A percentile compares a stretch with the other conserved stretches of the same genome.
phyloP scores from a whole-genome alignment of 2,113 vertebrate genomes.

The Trematomus loennbergii region DNA sequence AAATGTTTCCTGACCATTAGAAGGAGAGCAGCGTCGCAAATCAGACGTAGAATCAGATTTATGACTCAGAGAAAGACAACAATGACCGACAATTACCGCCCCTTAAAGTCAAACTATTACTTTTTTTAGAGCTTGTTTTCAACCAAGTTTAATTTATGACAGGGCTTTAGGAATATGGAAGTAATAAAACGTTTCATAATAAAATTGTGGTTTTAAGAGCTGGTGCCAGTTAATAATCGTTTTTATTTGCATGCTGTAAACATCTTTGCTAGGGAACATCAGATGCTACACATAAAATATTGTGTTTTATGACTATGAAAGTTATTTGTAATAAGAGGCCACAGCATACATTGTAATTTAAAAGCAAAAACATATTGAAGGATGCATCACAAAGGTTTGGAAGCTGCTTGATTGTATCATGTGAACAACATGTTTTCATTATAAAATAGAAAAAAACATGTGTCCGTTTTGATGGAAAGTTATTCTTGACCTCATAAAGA shows the following conservation, averaged over 20 bases:
- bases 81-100: not conserved
- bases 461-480: too few relatives aligned
- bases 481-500: too few relatives aligned
- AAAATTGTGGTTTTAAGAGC: slow-evolving; percentile 13
- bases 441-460: too few relatives aligned
- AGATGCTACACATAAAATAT: not conserved
- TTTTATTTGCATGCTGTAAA: slow-evolving; percentile 24
- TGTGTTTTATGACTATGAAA: not conserved
- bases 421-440: too few relatives aligned
- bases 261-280: slow-evolving; percentile 10
- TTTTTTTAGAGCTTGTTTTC: slow-evolving; percentile 7
- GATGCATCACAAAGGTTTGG: too few relatives aligned
- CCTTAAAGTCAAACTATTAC: not conserved
- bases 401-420: too few relatives aligned
- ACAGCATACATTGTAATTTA: not conserved
- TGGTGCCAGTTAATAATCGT: slow-evolving; percentile 19
- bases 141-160: slow-evolving; percentile 18
- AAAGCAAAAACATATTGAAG: too few relatives aligned
- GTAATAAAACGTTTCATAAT: slow-evolving; percentile 8
- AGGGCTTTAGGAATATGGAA: not conserved
- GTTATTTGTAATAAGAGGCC: not conserved
- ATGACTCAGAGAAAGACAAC: not conserved
- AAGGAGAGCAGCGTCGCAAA: slow-evolving; percentile 7
- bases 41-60: not conserved
- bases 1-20: slow-evolving; percentile 56